phyloP scores from a whole-genome alignment of 2,888 invertebrate genomes.

The Dynastes hyllus region DNA sequence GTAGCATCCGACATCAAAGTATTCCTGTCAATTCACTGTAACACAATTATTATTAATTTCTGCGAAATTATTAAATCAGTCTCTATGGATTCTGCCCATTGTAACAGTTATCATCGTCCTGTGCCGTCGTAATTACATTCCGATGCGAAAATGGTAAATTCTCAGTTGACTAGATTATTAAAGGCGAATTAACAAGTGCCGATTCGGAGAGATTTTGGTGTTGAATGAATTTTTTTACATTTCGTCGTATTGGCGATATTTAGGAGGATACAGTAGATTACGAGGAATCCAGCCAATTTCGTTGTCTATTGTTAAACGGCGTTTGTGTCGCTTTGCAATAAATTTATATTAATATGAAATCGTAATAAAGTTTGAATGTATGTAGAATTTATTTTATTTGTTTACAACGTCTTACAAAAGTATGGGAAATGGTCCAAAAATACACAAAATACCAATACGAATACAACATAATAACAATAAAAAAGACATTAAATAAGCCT shows the following conservation, averaged over 20 bases:
- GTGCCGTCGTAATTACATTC: slow-evolving; percentile 66
- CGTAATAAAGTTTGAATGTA: not conserved
- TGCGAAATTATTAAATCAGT: slow-evolving; percentile 70
- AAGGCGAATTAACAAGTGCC: slow-evolving; percentile 48
- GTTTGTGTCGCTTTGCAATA: slow-evolving; percentile 14
- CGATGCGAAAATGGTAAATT: slow-evolving; percentile 56
- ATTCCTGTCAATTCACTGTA: slow-evolving; percentile 67
- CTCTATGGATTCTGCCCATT: slow-evolving; percentile 64
- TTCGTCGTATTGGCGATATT: slow-evolving; percentile 1
- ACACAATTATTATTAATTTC: slow-evolving; percentile 71
- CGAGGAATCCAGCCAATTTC: slow-evolving; percentile 19
- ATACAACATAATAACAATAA: no score
- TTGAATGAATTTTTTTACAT: slow-evolving; percentile 38
- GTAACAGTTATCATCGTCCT: slow-evolving; percentile 62
- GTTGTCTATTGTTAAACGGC: slow-evolving; percentile 13
- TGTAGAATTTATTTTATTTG: not conserved
- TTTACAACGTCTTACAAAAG: no score
- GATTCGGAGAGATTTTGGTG: slow-evolving; percentile 40
- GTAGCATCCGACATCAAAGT: slow-evolving; percentile 67
- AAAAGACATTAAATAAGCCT: no score
- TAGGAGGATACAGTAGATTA: not conserved
- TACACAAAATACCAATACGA: no score
- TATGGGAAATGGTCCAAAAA: no score
- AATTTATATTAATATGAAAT: slow-evolving; percentile 3
- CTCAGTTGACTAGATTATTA: slow-evolving; percentile 52